These are phyloP conservation scores for Drosophila borborema DNA, from an alignment of 2,888 invertebrate genomes.

Conservation along the genomic window DNA sequence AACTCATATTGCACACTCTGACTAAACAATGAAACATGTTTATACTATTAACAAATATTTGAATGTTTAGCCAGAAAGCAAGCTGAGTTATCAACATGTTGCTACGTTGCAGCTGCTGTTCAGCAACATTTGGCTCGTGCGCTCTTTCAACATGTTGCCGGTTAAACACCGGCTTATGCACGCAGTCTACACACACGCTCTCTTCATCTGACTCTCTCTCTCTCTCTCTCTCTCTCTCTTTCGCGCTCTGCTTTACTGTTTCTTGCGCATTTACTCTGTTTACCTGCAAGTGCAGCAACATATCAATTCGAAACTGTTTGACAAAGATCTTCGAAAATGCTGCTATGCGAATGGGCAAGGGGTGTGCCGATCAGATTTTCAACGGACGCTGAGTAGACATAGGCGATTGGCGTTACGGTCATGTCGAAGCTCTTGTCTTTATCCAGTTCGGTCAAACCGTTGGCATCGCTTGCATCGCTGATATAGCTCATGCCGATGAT, in stretches of 20 bases:
- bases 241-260: constrained; percentile 3
- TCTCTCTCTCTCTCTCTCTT: no score
- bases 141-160: constrained; percentile 53
- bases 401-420: not conserved
- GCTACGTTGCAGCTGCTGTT: constrained; percentile 17
- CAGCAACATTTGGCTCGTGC: constrained; percentile 67
- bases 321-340: constrained; percentile 45
- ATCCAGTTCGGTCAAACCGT: not conserved
- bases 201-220: constrained; percentile 3
- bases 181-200: constrained; percentile 13
- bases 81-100: constrained; percentile 36
- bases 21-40: not conserved
- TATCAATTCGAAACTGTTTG: constrained; percentile 49
- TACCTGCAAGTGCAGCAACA: constrained; percentile 55
- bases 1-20: not conserved
- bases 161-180: constrained; percentile 56
- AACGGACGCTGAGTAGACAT: not conserved
- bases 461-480: not conserved
- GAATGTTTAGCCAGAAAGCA: constrained; percentile 11
- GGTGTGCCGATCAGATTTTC: not conserved
- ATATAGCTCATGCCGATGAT: no score
- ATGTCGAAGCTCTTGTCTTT: not conserved
- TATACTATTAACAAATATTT: constrained; percentile 1
- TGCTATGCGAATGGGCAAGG: constrained; percentile 3
- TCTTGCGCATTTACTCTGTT: constrained; percentile 8